Evolutionary conservation across 2,888 invertebrate genomes (phyloP), one percentile per base, ranked within the genome.

Genomic region (Mellilla xanthometata): DNA sequence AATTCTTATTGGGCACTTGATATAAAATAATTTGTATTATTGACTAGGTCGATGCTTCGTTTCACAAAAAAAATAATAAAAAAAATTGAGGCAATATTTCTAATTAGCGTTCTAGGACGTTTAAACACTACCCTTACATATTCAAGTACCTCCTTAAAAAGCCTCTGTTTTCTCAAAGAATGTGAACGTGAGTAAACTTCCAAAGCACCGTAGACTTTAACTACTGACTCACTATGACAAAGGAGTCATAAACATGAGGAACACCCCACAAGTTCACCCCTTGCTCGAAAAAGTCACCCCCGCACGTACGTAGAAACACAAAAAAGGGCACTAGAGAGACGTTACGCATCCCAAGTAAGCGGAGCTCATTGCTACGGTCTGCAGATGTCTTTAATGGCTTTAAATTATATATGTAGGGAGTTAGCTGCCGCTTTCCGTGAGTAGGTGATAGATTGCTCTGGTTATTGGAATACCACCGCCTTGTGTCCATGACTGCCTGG

Each of bases 361-460:
- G 74, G 62, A 76, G 72, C 87, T 85, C 85, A 85, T 84, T 84
- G 83, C 81, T 72, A 71, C 76, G 82, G 79, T 76, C 87, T 85
- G 83, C 88, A 89, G 89, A 89, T 89, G 88, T 85, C 84, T 87
- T 85, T 89, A 88, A 89, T 88, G 87, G 85, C 81, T 85, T 88
- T 85, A 88, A 89, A 88, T 89, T 88, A 86, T 88, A 86, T 88
- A 85, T 82, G 83, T 81, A 82, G 86, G 85, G 85, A 81, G 77
- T 80, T 85, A 83, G 84, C 78, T 82, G 82, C 81, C 74, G 62
- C 63, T 76, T 68, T 63, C 64, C 62, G 55, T 62, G 54, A 68
- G 69, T 72, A 74, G 75, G 85, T 84, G 84, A 85, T 83, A 83
- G 78, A 86, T 82, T 68, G 76, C 68, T 60, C 56, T 51, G 54